Base-by-base conservation (phyloP, 92 coral and sea anemone genomes). In the Phenganax stokvisi region DNA sequence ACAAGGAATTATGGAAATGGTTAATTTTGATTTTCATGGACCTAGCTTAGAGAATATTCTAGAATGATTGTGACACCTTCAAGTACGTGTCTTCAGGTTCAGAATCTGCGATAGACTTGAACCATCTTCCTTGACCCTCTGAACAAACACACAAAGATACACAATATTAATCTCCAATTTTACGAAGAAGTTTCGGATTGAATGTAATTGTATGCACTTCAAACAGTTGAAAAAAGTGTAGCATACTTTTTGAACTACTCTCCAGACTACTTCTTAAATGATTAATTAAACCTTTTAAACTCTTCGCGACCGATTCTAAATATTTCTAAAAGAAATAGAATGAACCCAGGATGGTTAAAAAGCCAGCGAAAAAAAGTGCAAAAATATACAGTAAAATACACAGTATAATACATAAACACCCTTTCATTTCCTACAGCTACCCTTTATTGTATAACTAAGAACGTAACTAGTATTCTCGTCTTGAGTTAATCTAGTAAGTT, bases 21-120 rank as follows among this genome's bases (percentile, higher is more conserved):
- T 37, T 2, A 37, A 2, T 37, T 37, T 37, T 37, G 47, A 37
- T 2, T 37, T 37, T 37, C 47, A 37, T 37, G 5, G 47, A 37
- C 47, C 47, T 37, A 37, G 47, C 47, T 37, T 37, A 37, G 47
- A 37, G 47, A 37, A 37, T 37, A 37, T 37, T 37, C 47, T 37
- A 37, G 47, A 37, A 37, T 37, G 47, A 56, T 61, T n/a, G 51
- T n/a, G 52, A 58, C 70, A 92, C 98, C 94, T 94, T 92, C 44
- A 94, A 85, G 69, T 94, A 94, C 28, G 98, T 92, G 28, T 94
- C 98, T 76, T 92, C 84, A 12, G 98, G 98, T 75, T 94, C 98
- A 55, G 85, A 89, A 0, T 94, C 98, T 62, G 98, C 93, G 71
- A 91, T 55, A 13, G 93, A 86, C 80, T 91, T 89, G 77, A 94